phyloP scores from a whole-genome alignment of 2,113 vertebrate genomes.

The Tringa solitaria region DNA sequence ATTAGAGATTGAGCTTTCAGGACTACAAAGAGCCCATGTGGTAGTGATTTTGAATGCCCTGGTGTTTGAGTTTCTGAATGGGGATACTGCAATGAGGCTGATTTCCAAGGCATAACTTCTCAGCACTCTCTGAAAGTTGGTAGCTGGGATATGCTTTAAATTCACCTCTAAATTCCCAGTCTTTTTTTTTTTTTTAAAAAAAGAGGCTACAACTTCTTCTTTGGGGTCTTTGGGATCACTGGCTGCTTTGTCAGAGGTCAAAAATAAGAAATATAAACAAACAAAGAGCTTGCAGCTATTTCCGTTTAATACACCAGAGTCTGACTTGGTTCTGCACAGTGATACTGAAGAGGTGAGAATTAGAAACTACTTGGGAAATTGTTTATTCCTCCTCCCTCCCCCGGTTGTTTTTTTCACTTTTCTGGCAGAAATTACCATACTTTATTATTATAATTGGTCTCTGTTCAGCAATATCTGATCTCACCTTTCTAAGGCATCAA shows the following conservation, averaged over 20 bases:
- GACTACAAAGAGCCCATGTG: neutral
- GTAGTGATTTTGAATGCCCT: neutral
- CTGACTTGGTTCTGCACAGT: neutral
- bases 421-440: neutral
- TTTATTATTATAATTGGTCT: neutral
- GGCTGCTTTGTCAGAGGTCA: neutral
- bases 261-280: conserved; percentile 26
- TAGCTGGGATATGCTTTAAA: neutral
- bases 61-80: neutral
- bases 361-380: neutral
- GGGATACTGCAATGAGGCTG: neutral
- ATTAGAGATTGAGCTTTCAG: neutral
- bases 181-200: too few species aligned
- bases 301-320: neutral
- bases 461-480: neutral
- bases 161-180: neutral
- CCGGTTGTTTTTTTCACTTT: neutral
- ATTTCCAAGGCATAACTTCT: neutral
- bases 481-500: neutral
- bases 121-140: neutral
- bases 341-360: neutral
- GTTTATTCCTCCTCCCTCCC: neutral
- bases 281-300: conserved; percentile 16
- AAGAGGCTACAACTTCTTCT: neutral
- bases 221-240: neutral